Percentiles rank a stretch among this genome's conserved stretches.
Conservation (phyloP, 2,888 invertebrate species). For the Drosophila paranaensis region DNA sequence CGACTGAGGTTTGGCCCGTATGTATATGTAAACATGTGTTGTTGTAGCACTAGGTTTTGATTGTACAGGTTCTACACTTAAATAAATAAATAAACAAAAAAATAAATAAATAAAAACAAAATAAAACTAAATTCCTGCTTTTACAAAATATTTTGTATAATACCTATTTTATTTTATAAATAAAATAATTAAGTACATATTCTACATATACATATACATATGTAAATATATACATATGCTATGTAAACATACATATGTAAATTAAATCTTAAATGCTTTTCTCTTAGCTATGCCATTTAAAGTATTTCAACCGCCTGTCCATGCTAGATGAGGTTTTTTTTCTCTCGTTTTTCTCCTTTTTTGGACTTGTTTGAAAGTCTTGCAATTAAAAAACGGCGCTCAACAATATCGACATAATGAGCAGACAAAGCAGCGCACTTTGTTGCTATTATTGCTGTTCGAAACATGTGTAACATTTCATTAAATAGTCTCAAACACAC, state of each 20-base stretch:
- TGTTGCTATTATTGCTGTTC: slow-evolving; percentile 66
- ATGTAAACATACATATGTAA: neutral
- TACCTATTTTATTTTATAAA: too few relatives aligned
- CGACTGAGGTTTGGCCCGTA: too few relatives aligned
- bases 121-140: too few relatives aligned
- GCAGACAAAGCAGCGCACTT: slow-evolving; percentile 67
- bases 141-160: too few relatives aligned
- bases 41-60: too few relatives aligned
- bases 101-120: too few relatives aligned
- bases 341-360: neutral
- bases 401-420: slow-evolving; percentile 75
- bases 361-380: slow-evolving; percentile 39
- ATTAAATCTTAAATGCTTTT: neutral
- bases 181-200: too few relatives aligned
- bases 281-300: neutral
- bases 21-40: too few relatives aligned
- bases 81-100: too few relatives aligned
- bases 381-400: slow-evolving; percentile 60
- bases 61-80: too few relatives aligned
- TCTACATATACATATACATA: too few relatives aligned
- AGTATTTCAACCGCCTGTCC: neutral
- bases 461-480: slow-evolving; percentile 79
- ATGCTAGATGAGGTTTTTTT: neutral
- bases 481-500: slow-evolving; percentile 63
- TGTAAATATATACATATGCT: too few relatives aligned